Percentiles rank a stretch among this genome's conserved stretches.
These are phyloP conservation scores for Rhabdophis nuchalis DNA, from an alignment of 2,797 vertebrate species.

Conservation along the genomic window DNA sequence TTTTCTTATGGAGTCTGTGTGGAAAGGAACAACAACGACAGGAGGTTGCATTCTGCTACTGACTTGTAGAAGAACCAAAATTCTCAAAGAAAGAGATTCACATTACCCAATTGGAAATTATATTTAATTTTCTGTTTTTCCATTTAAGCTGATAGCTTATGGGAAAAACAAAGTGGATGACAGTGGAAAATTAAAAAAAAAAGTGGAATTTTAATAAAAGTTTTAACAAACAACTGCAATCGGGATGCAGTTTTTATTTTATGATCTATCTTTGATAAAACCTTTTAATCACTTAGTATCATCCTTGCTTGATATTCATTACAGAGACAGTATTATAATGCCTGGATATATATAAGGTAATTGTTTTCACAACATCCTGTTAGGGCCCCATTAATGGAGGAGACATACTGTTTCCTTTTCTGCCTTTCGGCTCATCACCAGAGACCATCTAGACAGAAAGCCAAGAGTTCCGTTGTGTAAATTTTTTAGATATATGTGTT, in stretches of 20 bases:
- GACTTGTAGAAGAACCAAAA: background rate
- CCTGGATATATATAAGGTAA: too few species aligned
- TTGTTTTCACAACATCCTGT: too few species aligned
- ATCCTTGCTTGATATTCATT: constrained; percentile 44
- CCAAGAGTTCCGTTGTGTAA: too few species aligned
- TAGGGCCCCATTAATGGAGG: too few species aligned
- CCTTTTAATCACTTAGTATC: constrained; percentile 55
- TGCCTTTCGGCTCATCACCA: too few species aligned
- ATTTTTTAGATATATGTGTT: too few species aligned
- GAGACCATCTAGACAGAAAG: too few species aligned
- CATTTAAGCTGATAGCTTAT: constrained; percentile 32
- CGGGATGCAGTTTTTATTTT: constrained; percentile 28
- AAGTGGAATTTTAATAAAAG: constrained; percentile 40
- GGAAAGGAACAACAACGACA: background rate
- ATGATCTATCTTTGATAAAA: constrained; percentile 38
- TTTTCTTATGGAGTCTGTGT: background rate
- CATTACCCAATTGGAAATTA: constrained; percentile 37
- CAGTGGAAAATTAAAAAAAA: background rate
- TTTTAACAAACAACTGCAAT: constrained; percentile 35
- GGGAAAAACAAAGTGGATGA: background rate
- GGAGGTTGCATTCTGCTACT: background rate
- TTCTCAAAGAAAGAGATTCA: background rate
- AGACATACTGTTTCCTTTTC: too few species aligned
- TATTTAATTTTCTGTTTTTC: constrained; percentile 39
- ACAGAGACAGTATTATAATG: constrained; percentile 54